Percentiles rank a stretch among this genome's conserved stretches.
phyloP scores from a whole-genome alignment of 2,113 vertebrate genomes.

The Elachura formosa region DNA sequence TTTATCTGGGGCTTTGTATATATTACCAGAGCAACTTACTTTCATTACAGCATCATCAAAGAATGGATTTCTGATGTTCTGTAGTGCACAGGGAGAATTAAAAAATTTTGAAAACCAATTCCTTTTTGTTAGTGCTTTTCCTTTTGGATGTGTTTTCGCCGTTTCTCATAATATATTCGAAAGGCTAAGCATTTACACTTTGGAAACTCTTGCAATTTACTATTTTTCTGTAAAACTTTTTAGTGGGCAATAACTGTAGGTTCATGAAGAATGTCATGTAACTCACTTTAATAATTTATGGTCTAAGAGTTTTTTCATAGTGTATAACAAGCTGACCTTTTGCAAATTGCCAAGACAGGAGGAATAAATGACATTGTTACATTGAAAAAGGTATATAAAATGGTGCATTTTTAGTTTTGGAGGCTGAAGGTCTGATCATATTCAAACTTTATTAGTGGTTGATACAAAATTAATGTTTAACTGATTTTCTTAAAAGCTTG shows the following conservation, averaged over 20 bases:
- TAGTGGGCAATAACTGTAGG: not conserved
- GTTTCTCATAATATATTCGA: not conserved
- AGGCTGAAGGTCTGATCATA: not conserved
- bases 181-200: not conserved
- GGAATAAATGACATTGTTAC: not conserved
- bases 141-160: not conserved
- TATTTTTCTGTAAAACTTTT: not conserved
- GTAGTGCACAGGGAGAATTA: not conserved
- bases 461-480: not conserved
- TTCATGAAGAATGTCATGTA: not conserved
- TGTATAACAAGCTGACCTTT: not conserved
- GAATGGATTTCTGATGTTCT: slow-evolving; percentile 41
- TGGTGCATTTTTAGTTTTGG: not conserved
- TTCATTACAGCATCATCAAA: slow-evolving; percentile 62
- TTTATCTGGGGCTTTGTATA: slow-evolving; percentile 56
- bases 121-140: not conserved
- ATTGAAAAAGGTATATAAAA: not conserved
- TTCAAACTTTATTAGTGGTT: not conserved
- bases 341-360: not conserved
- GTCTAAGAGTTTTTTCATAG: not conserved
- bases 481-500: not conserved
- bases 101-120: not conserved
- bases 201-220: not conserved
- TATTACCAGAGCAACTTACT: slow-evolving; percentile 51
- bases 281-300: not conserved